Evolutionary conservation across 2,113 vertebrate species (phyloP).

Genomic region (Muntiacus muntjak): DNA sequence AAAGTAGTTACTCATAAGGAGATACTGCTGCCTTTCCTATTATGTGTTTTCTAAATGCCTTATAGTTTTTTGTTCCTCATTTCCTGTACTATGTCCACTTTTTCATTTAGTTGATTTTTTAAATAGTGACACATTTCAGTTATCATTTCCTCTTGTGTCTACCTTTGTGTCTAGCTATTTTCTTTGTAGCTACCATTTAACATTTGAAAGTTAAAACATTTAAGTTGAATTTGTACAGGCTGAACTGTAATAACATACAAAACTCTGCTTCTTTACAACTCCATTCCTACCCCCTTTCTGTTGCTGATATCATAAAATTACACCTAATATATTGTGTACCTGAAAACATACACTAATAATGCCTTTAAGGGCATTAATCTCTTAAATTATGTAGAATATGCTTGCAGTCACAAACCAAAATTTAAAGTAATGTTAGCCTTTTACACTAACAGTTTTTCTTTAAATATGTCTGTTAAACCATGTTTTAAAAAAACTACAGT

Average conservation of each 20-base stretch:
- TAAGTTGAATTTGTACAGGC: not conserved
- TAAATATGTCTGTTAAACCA: not conserved
- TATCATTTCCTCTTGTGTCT: not conserved
- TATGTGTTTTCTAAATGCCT: not conserved
- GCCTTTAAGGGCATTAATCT: not conserved
- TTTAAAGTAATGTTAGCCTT: not conserved
- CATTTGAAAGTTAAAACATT: not conserved
- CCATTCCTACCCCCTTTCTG: not conserved
- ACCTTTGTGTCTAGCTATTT: not conserved
- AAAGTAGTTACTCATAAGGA: not conserved
- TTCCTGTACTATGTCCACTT: not conserved
- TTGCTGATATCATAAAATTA: not conserved
- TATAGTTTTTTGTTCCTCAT: not conserved
- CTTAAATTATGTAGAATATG: not conserved
- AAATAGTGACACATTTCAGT: not conserved
- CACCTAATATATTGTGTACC: not conserved
- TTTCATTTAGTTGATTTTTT: not conserved
- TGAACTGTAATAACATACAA: not conserved
- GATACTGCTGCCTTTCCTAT: not conserved
- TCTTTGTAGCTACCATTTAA: not conserved
- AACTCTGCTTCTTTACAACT: not conserved
- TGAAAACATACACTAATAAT: not conserved
- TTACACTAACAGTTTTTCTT: not conserved
- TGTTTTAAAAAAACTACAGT: not conserved
- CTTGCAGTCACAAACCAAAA: not conserved